These are phyloP conservation scores for Neomorphus geoffroyi DNA, from an alignment of 2,797 vertebrate species.

Conservation along the genomic window DNA sequence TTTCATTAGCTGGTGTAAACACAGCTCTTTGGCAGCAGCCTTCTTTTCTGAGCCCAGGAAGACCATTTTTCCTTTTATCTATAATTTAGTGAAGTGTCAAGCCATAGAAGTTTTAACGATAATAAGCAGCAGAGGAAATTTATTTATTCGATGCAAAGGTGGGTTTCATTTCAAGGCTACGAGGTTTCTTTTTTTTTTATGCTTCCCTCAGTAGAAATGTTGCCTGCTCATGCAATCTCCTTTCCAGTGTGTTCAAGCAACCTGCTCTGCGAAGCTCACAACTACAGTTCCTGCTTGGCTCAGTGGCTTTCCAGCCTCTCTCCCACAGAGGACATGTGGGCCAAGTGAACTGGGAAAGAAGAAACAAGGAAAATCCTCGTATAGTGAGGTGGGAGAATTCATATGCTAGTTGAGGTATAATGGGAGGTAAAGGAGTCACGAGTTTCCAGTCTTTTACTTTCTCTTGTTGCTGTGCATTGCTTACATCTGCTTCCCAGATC, in stretches of 20 bases:
- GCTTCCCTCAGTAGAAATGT: not conserved
- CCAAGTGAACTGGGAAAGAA: not conserved
- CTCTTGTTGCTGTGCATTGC: not conserved
- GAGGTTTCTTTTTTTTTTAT: not conserved
- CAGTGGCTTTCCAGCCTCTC: not conserved
- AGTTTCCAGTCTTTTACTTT: not conserved
- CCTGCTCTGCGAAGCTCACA: not conserved
- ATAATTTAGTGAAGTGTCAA: constrained; percentile 64
- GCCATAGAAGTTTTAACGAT: constrained; percentile 38
- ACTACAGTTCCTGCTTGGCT: not conserved
- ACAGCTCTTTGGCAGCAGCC: constrained; percentile 10
- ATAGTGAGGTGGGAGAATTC: not conserved
- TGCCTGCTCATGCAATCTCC: not conserved
- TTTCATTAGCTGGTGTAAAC: constrained; percentile 51
- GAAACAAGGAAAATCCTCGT: not conserved
- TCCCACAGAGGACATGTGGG: not conserved
- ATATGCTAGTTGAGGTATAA: not conserved
- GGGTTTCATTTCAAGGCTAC: not conserved
- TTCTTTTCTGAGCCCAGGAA: constrained; percentile 31
- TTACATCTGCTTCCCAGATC: constrained; percentile 7
- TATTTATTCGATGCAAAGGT: constrained; percentile 8
- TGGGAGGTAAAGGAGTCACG: not conserved
- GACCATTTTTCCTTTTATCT: constrained; percentile 61
- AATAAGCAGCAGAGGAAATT: constrained; percentile 26
- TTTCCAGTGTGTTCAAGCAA: not conserved